Conservation (phyloP, 2,797 vertebrate species). For the Sphaeramia orbicularis region DNA sequence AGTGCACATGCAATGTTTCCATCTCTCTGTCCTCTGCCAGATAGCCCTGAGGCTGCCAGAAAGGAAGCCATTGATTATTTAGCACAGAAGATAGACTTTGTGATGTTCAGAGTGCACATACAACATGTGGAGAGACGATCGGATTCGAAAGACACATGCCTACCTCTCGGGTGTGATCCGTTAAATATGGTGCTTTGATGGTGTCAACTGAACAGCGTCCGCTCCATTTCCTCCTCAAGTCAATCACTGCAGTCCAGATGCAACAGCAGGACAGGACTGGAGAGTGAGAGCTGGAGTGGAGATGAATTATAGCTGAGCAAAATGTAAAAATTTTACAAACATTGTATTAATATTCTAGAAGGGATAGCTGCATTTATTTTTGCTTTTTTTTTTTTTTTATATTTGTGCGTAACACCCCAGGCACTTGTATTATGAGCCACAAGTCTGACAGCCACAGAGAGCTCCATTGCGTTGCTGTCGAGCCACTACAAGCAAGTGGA, state of each 20-base stretch:
- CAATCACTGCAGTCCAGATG: slow-evolving; percentile 47
- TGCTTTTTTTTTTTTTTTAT: slow-evolving; percentile 6
- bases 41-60: slow-evolving; percentile 65
- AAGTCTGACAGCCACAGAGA: slow-evolving; percentile 34
- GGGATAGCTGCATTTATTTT: neutral
- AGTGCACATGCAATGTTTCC: slow-evolving; percentile 61
- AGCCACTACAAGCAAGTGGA: slow-evolving; percentile 26
- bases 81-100: slow-evolving; percentile 69
- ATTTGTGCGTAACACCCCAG: slow-evolving; percentile 20
- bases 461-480: slow-evolving; percentile 26
- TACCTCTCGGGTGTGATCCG: slow-evolving; percentile 60
- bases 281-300: slow-evolving; percentile 6
- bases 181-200: slow-evolving; percentile 64
- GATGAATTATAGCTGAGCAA: slow-evolving; percentile 32
- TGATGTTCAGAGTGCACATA: slow-evolving; percentile 65
- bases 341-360: slow-evolving; percentile 34
- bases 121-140: slow-evolving; percentile 47
- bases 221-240: slow-evolving; percentile 50
- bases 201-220: slow-evolving; percentile 32
- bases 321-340: slow-evolving; percentile 38
- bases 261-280: slow-evolving; percentile 19
- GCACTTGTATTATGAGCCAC: slow-evolving; percentile 32
- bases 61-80: slow-evolving; percentile 78
- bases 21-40: slow-evolving; percentile 50
- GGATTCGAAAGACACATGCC: slow-evolving; percentile 60